A percentile compares a stretch with the other conserved stretches of the same genome.
phyloP scores from a whole-genome alignment of 2,797 vertebrate genomes.

The Petrocephalus sullivani region DNA sequence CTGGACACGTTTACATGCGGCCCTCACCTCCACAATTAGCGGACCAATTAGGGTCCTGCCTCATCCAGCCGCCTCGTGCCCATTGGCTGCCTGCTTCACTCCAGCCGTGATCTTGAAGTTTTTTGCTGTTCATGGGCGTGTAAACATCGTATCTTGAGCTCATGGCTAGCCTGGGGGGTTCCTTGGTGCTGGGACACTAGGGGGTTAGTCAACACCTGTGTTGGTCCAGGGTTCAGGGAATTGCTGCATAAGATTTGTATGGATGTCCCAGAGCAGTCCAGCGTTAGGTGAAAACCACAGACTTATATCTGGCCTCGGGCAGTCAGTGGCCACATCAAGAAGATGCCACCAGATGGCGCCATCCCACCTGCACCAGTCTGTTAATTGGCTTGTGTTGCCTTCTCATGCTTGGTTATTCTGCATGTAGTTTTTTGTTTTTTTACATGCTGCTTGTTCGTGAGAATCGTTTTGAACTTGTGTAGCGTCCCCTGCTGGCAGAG shows the following conservation, averaged over 20 bases:
- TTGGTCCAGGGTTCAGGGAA: neutral
- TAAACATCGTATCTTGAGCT: neutral
- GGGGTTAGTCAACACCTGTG: neutral
- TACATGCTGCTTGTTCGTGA: neutral
- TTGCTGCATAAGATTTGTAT: neutral
- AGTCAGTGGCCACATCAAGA: neutral
- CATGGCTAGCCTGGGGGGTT: neutral
- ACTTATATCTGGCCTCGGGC: neutral
- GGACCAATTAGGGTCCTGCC: neutral
- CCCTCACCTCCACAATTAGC: neutral
- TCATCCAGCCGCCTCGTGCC: neutral
- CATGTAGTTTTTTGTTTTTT: neutral
- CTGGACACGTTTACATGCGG: neutral
- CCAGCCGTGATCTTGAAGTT: neutral
- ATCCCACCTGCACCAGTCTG: neutral
- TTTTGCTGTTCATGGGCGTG: neutral
- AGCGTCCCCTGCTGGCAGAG: neutral
- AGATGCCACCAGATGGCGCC: neutral
- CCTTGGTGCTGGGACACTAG: neutral
- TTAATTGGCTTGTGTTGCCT: neutral
- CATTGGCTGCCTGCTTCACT: neutral
- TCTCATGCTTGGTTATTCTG: neutral
- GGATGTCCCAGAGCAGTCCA: neutral
- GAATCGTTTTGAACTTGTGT: neutral
- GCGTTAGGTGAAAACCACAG: neutral